phyloP scores from a whole-genome alignment of 2,888 invertebrate species.

The Cetonia aurata region DNA sequence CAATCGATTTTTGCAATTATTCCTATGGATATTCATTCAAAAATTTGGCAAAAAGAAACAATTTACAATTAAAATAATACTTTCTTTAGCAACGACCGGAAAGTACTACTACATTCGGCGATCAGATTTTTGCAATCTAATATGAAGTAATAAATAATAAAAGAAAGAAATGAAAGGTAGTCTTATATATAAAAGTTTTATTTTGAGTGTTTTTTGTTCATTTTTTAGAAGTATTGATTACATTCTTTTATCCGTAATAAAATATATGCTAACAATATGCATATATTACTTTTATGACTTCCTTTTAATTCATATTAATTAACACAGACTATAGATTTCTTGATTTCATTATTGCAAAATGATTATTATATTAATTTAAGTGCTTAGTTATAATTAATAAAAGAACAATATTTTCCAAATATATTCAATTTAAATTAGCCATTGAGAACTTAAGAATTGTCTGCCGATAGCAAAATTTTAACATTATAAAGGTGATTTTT shows the following conservation, averaged over 20 bases:
- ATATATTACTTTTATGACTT: background rate
- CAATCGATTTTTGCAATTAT: too few relatives aligned
- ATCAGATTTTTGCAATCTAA: slow-evolving; percentile 19
- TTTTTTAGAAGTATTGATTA: slow-evolving; percentile 17
- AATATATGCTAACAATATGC: too few relatives aligned
- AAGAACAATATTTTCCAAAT: background rate
- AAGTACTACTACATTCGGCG: background rate
- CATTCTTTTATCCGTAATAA: slow-evolving; percentile 10
- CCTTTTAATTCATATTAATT: background rate
- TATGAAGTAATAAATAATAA: slow-evolving; percentile 8
- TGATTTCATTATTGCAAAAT: slow-evolving; percentile 6
- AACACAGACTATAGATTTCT: slow-evolving; percentile 2
- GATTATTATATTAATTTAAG: slow-evolving; percentile 23
- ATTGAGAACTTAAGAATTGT: too few relatives aligned
- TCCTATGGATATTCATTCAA: too few relatives aligned
- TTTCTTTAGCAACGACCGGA: background rate
- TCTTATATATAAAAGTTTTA: slow-evolving; percentile 26
- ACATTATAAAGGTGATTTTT: background rate
- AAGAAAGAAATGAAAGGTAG: slow-evolving; percentile 27
- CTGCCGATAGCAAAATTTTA: background rate
- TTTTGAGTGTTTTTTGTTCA: slow-evolving; percentile 15
- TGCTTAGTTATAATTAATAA: slow-evolving; percentile 27
- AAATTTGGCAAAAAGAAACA: too few relatives aligned
- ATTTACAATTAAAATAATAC: too few relatives aligned
- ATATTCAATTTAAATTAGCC: background rate